Base-by-base conservation (phyloP, 2,888 invertebrate genomes). In the Tenodera sinensis region DNA sequence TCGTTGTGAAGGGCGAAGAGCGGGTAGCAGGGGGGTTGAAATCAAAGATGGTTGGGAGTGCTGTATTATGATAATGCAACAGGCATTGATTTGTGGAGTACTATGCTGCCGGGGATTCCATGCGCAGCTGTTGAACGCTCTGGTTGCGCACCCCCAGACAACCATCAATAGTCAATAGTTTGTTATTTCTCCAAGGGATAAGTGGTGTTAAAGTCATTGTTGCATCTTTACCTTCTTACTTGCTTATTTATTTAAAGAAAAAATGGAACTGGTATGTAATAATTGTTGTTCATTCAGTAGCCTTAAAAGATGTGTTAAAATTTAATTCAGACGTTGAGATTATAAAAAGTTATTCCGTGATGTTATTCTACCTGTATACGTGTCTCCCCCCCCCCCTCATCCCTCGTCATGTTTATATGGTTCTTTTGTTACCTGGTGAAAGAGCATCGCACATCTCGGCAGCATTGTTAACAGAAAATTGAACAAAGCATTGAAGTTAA, bases 21-120 rank as follows among this genome's bases (percentile, higher is more conserved):
- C 12, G 42, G 12, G 0, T 7, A 2, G 84, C 34, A 30, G 25
- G 14, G 28, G 81, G 71, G 86, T 28, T 47, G 28, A 83, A 89
- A 89, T 88, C 83, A 84, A 85, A 89, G 85, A 81, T 88, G 71
- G 88, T 84, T 89, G 88, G 54, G 83, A 85, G 89, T 89, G 81
- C 87, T 82, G 82, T 89, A 89, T 90, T 90, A 90, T 90, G 87
- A 90, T 89, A 85, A 87, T 88, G 87, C 87, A 81, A 84, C 83
- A 85, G 85, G 82, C 90, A 90, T 90, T 83, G 90, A 90, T 90
- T 88, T 82, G 82, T 47, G 86, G 83, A 81, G 28, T 88, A 42
- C 87, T 30, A 87, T 54, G 89, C 84, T 83, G 42, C 42, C 42
- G 6, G 87, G 85, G 86, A 84, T 89, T 87, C 47, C 85, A 89